phyloP scores from a whole-genome alignment of 2,888 invertebrate species.

The Dexiosoma caninum region DNA sequence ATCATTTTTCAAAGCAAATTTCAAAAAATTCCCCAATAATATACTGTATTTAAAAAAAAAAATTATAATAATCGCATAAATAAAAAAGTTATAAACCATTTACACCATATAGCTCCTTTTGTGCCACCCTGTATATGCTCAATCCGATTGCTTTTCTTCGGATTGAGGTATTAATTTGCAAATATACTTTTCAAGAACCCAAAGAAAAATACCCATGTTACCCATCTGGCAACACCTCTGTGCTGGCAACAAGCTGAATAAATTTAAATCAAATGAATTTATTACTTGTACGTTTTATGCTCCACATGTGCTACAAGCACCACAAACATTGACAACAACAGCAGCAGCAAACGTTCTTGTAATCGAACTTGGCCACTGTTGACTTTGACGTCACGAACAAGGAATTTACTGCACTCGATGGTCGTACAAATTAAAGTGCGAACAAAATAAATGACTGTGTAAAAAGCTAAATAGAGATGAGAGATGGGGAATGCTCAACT shows the following conservation, averaged over 20 bases:
- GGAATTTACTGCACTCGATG: conserved; percentile 18
- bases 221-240: not conserved
- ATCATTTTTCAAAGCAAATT: too few relatives aligned
- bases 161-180: too few relatives aligned
- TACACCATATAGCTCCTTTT: too few relatives aligned
- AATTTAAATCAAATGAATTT: conserved; percentile 10
- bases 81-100: too few relatives aligned
- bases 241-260: not conserved
- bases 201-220: too few relatives aligned
- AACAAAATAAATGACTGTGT: conserved; percentile 1
- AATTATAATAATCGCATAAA: too few relatives aligned
- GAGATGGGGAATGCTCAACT: not conserved
- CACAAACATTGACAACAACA: conserved; percentile 3
- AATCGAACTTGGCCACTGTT: conserved; percentile 11
- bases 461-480: not conserved
- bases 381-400: not conserved
- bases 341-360: not conserved
- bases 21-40: too few relatives aligned
- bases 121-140: too few relatives aligned
- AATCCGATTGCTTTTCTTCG: too few relatives aligned
- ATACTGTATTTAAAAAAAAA: too few relatives aligned
- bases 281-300: not conserved
- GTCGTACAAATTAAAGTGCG: conserved; percentile 53
- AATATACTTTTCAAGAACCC: too few relatives aligned
- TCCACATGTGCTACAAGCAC: conserved; percentile 35